A percentile compares a stretch with the other conserved stretches of the same genome.
These are phyloP conservation scores for Argya squamiceps DNA, from an alignment of 2,797 vertebrate genomes.

Conservation along the genomic window DNA sequence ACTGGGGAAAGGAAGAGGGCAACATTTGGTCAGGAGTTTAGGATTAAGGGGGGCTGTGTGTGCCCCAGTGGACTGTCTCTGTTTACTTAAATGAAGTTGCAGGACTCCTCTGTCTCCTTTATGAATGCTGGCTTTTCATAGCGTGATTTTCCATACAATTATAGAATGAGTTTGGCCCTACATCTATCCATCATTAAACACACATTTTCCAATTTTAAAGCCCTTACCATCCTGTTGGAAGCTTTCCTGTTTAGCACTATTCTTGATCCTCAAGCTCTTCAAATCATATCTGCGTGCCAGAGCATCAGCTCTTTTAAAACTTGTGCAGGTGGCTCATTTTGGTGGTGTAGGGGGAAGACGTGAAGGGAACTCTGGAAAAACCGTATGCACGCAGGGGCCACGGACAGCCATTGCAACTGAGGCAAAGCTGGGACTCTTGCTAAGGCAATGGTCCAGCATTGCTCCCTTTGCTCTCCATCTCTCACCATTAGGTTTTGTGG, in stretches of 20 bases:
- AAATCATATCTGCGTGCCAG: not conserved
- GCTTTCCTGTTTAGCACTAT: not conserved
- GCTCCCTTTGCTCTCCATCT: rapidly evolving
- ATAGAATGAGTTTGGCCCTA: rapidly evolving
- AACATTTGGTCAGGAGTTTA: rapidly evolving
- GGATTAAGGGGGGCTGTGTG: rapidly evolving
- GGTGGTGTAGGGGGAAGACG: rapidly evolving
- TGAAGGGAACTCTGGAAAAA: rapidly evolving
- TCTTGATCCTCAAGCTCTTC: not conserved
- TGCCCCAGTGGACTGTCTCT: too few relatives aligned
- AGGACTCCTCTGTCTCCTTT: not conserved
- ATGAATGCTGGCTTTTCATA: not conserved
- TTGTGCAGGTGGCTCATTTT: not conserved
- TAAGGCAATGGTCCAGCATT: rapidly evolving
- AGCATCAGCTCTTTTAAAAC: not conserved
- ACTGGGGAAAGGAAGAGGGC: not conserved
- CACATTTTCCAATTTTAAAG: not conserved
- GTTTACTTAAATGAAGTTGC: not conserved
- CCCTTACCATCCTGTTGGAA: too few relatives aligned
- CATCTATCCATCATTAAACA: not conserved
- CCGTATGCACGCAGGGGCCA: rapidly evolving
- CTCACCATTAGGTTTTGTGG: not conserved
- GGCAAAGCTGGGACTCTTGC: rapidly evolving
- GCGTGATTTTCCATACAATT: rapidly evolving
- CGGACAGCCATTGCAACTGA: rapidly evolving